A percentile compares a stretch with the other conserved stretches of the same genome.
Evolutionary conservation across 2,888 invertebrate species (phyloP).

Genomic region (Sphecodes monilicornis): DNA sequence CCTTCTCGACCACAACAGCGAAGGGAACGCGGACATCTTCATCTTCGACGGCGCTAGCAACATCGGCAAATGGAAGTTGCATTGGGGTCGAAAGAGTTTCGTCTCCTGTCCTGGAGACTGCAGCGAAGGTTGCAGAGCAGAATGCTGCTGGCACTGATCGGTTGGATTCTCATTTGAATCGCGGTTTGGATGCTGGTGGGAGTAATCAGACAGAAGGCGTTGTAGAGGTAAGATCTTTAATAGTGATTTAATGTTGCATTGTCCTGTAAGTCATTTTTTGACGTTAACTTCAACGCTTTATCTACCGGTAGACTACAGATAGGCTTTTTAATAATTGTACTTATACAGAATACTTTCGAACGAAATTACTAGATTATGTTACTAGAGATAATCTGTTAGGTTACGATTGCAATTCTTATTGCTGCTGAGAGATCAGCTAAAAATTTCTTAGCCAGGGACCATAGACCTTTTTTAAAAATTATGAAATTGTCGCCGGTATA

Average conservation of each 20-base stretch:
- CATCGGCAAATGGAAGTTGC: constrained; percentile 6
- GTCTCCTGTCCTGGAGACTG: background rate
- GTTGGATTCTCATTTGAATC: background rate
- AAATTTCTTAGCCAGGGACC: too few relatives aligned
- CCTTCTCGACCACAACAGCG: constrained; percentile 10
- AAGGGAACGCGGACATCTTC: background rate
- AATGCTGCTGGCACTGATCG: background rate
- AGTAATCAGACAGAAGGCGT: background rate
- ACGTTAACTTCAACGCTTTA: background rate
- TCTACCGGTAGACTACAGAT: too few relatives aligned
- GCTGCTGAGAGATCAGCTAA: too few relatives aligned
- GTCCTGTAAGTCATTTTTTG: background rate
- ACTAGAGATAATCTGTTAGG: too few relatives aligned
- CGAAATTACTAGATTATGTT: too few relatives aligned
- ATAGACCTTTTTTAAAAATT: too few relatives aligned
- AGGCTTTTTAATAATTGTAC: too few relatives aligned
- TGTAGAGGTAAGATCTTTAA: constrained; percentile 20
- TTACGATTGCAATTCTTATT: too few relatives aligned
- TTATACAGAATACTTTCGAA: too few relatives aligned
- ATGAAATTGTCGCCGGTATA: too few relatives aligned
- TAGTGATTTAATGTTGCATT: too few relatives aligned
- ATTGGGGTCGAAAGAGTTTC: background rate
- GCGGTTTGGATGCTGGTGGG: background rate
- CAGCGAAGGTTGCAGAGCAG: background rate
- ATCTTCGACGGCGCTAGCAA: background rate